A percentile compares a stretch with the other conserved stretches of the same genome.
phyloP scores from a whole-genome alignment of 2,888 invertebrate species.

The Hydriomena furcata region DNA sequence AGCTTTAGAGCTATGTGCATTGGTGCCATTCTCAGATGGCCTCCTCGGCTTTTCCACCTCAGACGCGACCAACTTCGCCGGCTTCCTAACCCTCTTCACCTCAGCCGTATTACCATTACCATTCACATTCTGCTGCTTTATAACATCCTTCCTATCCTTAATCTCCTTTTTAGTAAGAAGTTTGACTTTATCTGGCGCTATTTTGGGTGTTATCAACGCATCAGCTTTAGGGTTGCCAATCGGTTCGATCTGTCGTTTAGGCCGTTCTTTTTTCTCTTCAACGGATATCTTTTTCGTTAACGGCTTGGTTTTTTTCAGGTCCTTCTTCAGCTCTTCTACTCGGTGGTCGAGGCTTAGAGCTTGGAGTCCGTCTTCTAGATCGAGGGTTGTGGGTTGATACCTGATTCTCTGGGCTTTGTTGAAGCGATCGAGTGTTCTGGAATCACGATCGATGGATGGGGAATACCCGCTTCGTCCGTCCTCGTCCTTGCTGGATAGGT shows the following conservation, averaged over 20 bases:
- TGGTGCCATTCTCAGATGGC: constrained; percentile 63
- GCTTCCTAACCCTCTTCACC: constrained; percentile 65
- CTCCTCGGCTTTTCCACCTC: constrained; percentile 60
- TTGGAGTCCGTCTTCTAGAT: constrained; percentile 82
- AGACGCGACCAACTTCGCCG: constrained; percentile 52
- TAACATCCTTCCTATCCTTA: constrained; percentile 67
- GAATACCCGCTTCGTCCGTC: constrained; percentile 88
- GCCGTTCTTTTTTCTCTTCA: constrained; percentile 54
- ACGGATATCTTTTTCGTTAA: constrained; percentile 54
- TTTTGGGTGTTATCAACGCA: constrained; percentile 59
- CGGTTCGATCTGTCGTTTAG: constrained; percentile 65
- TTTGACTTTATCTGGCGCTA: constrained; percentile 72
- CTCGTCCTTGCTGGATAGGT: constrained; percentile 87
- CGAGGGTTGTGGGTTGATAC: constrained; percentile 78
- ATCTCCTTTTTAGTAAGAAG: constrained; percentile 69
- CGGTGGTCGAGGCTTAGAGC: constrained; percentile 77
- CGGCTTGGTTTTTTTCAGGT: constrained; percentile 62
- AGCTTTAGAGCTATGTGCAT: constrained; percentile 53
- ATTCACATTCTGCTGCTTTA: constrained; percentile 68
- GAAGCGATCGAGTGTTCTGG: constrained; percentile 70
- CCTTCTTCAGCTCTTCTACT: constrained; percentile 78
- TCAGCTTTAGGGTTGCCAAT: constrained; percentile 66
- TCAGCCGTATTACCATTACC: constrained; percentile 56
- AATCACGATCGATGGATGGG: constrained; percentile 73
- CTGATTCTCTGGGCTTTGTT: constrained; percentile 74